Conservation (phyloP, 2,113 vertebrate species). For the Odontophorus gujanensis region DNA sequence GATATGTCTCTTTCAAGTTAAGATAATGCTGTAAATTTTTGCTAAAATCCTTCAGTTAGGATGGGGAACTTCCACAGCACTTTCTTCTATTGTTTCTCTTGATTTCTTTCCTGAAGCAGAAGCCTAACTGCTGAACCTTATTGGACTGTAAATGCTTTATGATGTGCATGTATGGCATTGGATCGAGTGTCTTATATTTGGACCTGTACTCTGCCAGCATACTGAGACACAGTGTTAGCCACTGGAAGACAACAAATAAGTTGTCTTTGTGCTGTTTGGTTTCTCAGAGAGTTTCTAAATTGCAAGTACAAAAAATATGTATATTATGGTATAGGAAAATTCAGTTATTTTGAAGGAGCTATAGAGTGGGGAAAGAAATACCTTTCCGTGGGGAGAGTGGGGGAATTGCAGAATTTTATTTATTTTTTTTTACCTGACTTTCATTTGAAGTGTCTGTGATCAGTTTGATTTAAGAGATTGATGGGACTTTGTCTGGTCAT, state of each 20-base stretch:
- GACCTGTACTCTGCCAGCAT: background rate
- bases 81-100: background rate
- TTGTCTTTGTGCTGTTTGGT: background rate
- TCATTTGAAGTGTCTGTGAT: background rate
- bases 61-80: background rate
- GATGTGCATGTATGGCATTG: background rate
- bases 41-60: background rate
- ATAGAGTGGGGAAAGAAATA: background rate
- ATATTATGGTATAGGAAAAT: background rate
- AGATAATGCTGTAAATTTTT: background rate
- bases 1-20: background rate
- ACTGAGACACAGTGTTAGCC: no score
- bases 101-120: background rate
- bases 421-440: background rate
- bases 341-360: background rate
- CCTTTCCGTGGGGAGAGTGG: background rate
- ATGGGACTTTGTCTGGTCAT: background rate
- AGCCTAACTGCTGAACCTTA: background rate
- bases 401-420: no score
- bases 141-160: background rate
- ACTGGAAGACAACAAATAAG: background rate
- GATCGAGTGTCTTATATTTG: background rate
- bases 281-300: background rate
- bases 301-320: background rate
- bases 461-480: background rate